Base-by-base conservation (phyloP, 2,888 invertebrate genomes). In the Cataglyphis livida region DNA sequence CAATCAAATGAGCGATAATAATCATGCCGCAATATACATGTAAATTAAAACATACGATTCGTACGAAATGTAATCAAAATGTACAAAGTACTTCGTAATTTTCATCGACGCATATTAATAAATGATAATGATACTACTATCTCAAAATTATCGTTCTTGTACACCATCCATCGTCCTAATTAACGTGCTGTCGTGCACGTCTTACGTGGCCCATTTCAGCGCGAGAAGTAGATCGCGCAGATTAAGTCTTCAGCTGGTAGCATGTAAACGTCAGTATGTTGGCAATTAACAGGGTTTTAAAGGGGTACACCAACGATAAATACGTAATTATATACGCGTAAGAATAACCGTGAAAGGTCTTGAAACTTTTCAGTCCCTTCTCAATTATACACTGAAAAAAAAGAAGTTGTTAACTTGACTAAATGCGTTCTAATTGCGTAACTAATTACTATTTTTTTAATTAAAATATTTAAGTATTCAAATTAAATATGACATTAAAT, bases 161-260 rank as follows among this genome's bases (percentile, higher is more conserved):
- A 54, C 84, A 62, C 84, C 86, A 90, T 89, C 83, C 89, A 90
- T 90, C 89, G 90, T 90, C 90, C 87, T 90, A 90, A 90, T 90
- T 90, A 90, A 84, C 71, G 70, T n/a, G 81, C 90, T 89, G 89
- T 90, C 90, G 90, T 79, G 89, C 75, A 48, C 82, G 90, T 86
- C 90, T 86, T 85, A 85, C 85, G 84, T 68, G 71, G 85, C 84
- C 85, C 87, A 83, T 85, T 90, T 88, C 84, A 84, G 84, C 82
- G 85, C 89, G 84, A 78, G 82, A 84, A 75, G 87, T 87, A 89
- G 90, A 89, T 90, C 87, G 87, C 18, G 61, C 74, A 54, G 86
- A 87, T 90, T 89, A 87, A 89, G 87, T 84, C 83, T 78, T 90
- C 85, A 85, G 65, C 87, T 83, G 65, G 85, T 87, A 84, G 79